phyloP scores from a whole-genome alignment of 2,797 vertebrate genomes.

The Syngnathus acus region DNA sequence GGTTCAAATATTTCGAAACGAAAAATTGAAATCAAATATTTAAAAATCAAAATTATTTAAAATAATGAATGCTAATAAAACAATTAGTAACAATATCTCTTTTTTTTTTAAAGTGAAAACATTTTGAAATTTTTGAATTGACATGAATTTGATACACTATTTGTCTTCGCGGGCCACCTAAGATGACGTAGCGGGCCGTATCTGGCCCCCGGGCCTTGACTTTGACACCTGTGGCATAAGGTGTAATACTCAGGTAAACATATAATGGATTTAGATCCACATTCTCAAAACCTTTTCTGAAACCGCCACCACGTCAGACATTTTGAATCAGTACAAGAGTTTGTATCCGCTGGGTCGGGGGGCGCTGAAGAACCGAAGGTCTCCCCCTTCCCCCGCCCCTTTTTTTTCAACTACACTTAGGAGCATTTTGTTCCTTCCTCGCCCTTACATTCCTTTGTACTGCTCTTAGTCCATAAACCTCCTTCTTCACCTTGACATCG shows the following conservation, averaged over 20 bases:
- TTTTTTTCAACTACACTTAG: background rate
- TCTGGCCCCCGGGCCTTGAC: too few species aligned
- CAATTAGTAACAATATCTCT: too few species aligned
- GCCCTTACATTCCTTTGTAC: constrained; percentile 3
- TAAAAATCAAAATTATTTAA: too few species aligned
- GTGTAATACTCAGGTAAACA: background rate
- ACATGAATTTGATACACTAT: too few species aligned
- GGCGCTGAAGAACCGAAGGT: background rate
- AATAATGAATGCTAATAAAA: too few species aligned
- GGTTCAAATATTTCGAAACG: too few species aligned
- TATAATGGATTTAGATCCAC: background rate
- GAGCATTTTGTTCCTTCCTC: background rate
- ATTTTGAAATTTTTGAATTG: too few species aligned
- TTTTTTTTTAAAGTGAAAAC: too few species aligned
- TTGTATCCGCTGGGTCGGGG: background rate
- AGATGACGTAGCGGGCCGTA: too few species aligned
- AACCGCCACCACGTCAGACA: background rate
- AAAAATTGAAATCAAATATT: too few species aligned
- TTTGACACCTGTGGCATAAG: background rate
- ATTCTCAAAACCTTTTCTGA: background rate
- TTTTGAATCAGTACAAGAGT: background rate
- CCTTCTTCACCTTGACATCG: background rate
- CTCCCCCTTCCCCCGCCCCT: background rate
- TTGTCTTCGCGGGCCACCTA: too few species aligned
- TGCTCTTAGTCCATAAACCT: background rate